A percentile compares a stretch with the other conserved stretches of the same genome.
These are phyloP conservation scores for Orycteropus afer DNA, from an alignment of 2,113 vertebrate species.

Conservation along the genomic window DNA sequence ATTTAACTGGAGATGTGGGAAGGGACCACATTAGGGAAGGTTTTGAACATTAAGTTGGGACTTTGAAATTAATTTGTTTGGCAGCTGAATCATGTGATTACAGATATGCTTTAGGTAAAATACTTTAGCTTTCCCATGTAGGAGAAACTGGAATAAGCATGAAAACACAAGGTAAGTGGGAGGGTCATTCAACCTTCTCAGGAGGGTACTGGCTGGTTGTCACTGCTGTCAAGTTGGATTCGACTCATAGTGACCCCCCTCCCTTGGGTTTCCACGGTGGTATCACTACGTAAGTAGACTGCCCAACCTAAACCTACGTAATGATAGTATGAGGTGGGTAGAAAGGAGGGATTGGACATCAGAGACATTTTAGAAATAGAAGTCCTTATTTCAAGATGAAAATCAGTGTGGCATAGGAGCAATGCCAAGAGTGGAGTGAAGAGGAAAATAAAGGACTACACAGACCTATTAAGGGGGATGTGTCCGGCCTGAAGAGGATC, in stretches of 20 bases:
- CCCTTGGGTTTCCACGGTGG: too few species aligned
- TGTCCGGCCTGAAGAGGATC: not conserved
- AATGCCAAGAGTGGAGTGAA: not conserved
- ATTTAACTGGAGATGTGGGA: not conserved
- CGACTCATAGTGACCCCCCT: too few species aligned
- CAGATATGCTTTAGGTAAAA: not conserved
- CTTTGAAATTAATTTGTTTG: not conserved
- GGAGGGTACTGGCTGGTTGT: too few species aligned
- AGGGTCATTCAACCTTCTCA: not conserved
- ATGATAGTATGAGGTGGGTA: not conserved
- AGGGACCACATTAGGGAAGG: not conserved
- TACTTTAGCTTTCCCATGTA: not conserved
- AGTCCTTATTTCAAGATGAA: too few species aligned
- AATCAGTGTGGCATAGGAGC: fast-evolving
- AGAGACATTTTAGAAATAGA: not conserved
- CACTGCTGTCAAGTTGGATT: too few species aligned
- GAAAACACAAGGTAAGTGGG: not conserved
- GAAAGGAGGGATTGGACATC: too few species aligned
- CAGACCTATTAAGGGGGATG: not conserved
- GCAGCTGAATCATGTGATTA: not conserved
- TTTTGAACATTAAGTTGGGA: not conserved
- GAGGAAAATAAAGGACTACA: not conserved
- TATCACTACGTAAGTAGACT: too few species aligned
- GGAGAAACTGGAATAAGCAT: not conserved
- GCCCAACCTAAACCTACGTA: not conserved